Evolutionary conservation across 1,140 invertebrate species (phyloP).

Genomic region (Stegodyphus dumicola): DNA sequence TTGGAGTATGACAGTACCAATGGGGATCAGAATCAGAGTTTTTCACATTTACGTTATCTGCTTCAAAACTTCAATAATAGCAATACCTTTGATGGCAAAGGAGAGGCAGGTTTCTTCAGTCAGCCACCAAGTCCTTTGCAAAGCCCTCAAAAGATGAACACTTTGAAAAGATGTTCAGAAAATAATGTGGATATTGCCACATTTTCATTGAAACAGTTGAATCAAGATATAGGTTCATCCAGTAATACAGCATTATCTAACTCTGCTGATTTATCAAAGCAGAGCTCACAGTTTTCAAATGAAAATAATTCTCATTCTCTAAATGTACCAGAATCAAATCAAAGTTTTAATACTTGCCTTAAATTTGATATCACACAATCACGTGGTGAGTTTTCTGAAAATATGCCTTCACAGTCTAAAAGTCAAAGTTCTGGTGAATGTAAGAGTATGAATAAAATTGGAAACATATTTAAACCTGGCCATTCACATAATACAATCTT

Average conservation of each 20-base stretch:
- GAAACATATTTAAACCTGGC: background rate
- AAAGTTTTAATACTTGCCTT: conserved; percentile 15
- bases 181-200: no score
- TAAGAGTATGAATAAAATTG: background rate
- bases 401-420: background rate
- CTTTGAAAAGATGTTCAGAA: no score
- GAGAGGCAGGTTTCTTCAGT: no score
- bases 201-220: no score
- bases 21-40: conserved; percentile 12
- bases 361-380: conserved; percentile 53
- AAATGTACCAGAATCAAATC: background rate
- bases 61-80: conserved; percentile 16
- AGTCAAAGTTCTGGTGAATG: background rate
- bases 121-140: no score
- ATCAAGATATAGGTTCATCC: background rate
- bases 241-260: background rate
- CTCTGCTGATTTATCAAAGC: background rate
- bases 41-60: conserved; percentile 48
- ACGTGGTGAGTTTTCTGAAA: conserved; percentile 17
- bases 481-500: background rate
- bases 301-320: background rate
- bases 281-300: background rate
- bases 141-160: no score
- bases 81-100: background rate
- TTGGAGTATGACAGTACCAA: background rate